Percentiles rank a stretch among this genome's conserved stretches.
phyloP scores from a whole-genome alignment of 2,888 invertebrate genomes.

The Andrena praecox region DNA sequence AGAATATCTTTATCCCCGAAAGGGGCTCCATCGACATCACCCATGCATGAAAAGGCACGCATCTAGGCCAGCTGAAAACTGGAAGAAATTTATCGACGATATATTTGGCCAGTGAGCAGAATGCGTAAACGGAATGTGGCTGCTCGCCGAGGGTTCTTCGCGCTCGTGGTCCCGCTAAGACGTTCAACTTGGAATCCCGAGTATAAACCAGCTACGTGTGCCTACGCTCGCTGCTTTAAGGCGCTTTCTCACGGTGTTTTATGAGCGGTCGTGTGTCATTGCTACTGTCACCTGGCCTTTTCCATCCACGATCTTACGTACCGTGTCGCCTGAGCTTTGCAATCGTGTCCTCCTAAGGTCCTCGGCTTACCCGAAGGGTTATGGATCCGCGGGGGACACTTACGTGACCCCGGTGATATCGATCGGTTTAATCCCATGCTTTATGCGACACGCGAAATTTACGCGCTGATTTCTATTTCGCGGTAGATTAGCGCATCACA shows the following conservation, averaged over 20 bases:
- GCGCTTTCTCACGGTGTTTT: slow-evolving; percentile 68
- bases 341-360: slow-evolving; percentile 43
- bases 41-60: slow-evolving; percentile 43
- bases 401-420: slow-evolving; percentile 1
- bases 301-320: slow-evolving; percentile 20
- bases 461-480: background rate
- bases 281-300: slow-evolving; percentile 58
- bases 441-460: background rate
- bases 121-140: slow-evolving; percentile 39
- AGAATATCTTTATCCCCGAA: background rate
- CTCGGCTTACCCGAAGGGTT: slow-evolving; percentile 41
- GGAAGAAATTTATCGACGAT: slow-evolving; percentile 53
- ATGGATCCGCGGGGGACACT: slow-evolving; percentile 20
- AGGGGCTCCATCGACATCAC: background rate
- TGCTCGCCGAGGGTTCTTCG: slow-evolving; percentile 49
- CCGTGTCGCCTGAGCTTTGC: slow-evolving; percentile 37
- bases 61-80: slow-evolving; percentile 35
- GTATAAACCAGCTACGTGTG: slow-evolving; percentile 64
- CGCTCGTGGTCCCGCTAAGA: slow-evolving; percentile 6
- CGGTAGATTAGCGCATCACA: background rate
- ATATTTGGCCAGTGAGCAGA: slow-evolving; percentile 25
- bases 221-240: slow-evolving; percentile 56
- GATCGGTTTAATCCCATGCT: slow-evolving; percentile 12
- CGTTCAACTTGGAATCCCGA: slow-evolving; percentile 42
- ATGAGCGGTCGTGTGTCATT: slow-evolving; percentile 72